Base-by-base conservation (phyloP, 2,797 vertebrate genomes). In the Atherinosoma microstoma region DNA sequence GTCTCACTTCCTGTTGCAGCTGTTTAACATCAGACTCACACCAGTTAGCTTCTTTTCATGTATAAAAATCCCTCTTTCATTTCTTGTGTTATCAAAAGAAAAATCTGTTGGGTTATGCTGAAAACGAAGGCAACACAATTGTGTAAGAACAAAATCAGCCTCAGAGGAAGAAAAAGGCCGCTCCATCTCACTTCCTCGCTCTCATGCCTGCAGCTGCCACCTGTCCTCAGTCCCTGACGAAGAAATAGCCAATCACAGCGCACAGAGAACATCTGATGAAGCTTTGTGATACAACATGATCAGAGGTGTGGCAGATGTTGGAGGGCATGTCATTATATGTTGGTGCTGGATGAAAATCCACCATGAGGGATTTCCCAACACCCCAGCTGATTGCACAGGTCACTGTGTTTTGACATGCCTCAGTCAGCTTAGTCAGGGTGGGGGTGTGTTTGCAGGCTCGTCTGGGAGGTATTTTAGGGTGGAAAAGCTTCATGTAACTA, bases 1-100 rank as follows among this genome's bases (percentile, higher is more conserved):
- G 80, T 75, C 78, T 73, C 82, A 78, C 77, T 90, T 90, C 87
- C 87, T 91, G 78, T 67, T 81, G 63, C 59, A 81, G 67, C 49
- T 22, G 12, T 51, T n/a, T 32, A 24, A 42, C 53, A 51, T 2
- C 16, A 16, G 30, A 62, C 9, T 38, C 51, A 3, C 18, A 0
- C 34, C 66, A 71, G 8, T 11, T 29, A 29, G n/a, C 16, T 30
- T n/a, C 13, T 38, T 47, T 6, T 47, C 6, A n/a, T 49, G 47
- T 20, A 49, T 18, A 9, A 47, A 20, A 45, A 18, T 18, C 16
- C 40, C 27, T 5, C 27, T 56, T 18, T 30, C 4, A 2, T 65
- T 34, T 49, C 24, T 70, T 12, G 22, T 36, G 7, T 30, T 9
- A 56, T 15, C 16, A 24, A 15, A 45, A 42, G 56, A 16, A 12